Evolutionary conservation across 1,140 invertebrate species (phyloP).

Genomic region (Lucilia cuprina): DNA sequence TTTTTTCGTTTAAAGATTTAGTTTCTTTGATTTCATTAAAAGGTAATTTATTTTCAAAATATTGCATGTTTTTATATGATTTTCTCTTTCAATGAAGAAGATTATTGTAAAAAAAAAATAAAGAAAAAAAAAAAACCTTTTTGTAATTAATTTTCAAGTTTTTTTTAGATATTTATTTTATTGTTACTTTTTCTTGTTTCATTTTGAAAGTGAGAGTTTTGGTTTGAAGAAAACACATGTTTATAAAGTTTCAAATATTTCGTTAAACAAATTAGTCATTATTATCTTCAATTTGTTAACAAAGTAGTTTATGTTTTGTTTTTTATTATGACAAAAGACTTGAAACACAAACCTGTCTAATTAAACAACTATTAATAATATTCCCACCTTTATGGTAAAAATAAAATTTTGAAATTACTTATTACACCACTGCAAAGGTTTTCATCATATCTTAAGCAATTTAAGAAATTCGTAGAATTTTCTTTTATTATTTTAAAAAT

Average conservation of each 20-base stretch:
- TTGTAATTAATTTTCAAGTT: not conserved
- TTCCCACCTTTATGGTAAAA: too few relatives aligned
- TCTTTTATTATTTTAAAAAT: too few relatives aligned
- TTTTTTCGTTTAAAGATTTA: not conserved
- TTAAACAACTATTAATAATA: too few relatives aligned
- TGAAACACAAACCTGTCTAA: not conserved
- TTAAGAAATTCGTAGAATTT: too few relatives aligned
- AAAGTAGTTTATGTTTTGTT: not conserved
- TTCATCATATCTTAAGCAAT: too few relatives aligned
- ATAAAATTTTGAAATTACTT: too few relatives aligned
- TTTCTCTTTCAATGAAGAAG: not conserved
- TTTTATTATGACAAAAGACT: not conserved
- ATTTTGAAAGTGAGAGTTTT: not conserved
- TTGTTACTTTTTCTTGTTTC: not conserved
- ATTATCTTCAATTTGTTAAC: not conserved
- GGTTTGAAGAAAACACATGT: not conserved
- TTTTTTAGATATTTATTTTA: not conserved
- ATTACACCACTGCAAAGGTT: too few relatives aligned
- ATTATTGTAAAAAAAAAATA: not conserved
- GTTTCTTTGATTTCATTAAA: not conserved
- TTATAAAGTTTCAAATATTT: not conserved
- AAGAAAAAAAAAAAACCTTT: not conserved
- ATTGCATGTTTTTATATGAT: not conserved
- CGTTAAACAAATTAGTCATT: not conserved
- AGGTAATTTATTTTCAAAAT: not conserved